Conservation (phyloP, 2,888 invertebrate genomes). For the Crioceris asparagi region DNA sequence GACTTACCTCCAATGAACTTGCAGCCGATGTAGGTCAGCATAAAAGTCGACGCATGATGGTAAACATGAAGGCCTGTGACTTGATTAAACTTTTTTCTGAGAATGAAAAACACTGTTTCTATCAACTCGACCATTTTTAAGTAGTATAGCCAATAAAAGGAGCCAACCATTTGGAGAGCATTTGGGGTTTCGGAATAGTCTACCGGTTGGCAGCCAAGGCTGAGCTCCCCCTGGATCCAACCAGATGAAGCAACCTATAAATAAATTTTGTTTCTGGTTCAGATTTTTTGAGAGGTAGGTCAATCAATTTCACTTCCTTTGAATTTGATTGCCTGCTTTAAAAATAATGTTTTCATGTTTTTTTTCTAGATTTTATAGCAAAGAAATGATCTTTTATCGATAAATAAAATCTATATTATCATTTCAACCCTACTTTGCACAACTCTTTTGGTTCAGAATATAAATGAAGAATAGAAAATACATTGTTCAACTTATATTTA, state of each 20-base stretch:
- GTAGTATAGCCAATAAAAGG: conserved; percentile 48
- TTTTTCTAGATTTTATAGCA: no score
- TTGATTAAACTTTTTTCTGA: conserved; percentile 61
- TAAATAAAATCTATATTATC: no score
- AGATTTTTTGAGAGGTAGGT: no score
- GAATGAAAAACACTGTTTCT: conserved; percentile 61
- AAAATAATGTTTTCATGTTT: no score
- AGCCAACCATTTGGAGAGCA: conserved; percentile 45
- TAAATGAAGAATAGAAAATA: no score
- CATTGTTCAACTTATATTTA: no score
- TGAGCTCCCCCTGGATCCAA: conserved; percentile 47
- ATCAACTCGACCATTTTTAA: conserved; percentile 55
- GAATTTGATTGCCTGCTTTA: no score
- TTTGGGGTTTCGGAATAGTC: conserved; percentile 54
- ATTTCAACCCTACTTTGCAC: no score
- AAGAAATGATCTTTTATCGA: no score
- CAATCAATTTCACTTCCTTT: no score
- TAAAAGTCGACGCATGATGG: conserved; percentile 54
- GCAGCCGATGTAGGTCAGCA: conserved; percentile 48
- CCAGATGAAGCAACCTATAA: conserved; percentile 51
- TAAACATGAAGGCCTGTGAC: conserved; percentile 63
- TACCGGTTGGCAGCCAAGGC: conserved; percentile 57
- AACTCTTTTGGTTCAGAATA: no score
- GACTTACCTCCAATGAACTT: conserved; percentile 55
- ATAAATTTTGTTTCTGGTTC: no score